phyloP scores from a whole-genome alignment of 1,140 invertebrate species.

The Dolichoris vasculosae region DNA sequence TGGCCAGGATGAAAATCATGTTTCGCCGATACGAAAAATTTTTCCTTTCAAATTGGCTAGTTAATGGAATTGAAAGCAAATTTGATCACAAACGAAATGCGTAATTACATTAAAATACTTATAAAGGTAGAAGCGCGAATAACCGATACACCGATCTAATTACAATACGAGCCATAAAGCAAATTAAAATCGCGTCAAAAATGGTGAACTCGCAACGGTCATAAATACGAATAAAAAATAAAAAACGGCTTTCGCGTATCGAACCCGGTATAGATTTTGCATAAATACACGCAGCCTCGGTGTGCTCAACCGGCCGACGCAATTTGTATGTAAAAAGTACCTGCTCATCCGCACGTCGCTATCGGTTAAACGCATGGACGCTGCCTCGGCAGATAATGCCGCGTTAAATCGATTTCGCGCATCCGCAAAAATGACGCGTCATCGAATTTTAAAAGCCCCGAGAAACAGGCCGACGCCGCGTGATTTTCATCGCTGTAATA shows the following conservation, averaged over 20 bases:
- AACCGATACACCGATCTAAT: background rate
- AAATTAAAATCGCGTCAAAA: constrained; percentile 6
- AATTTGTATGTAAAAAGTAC: constrained; percentile 34
- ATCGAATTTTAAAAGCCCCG: constrained; percentile 64
- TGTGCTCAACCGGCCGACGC: background rate
- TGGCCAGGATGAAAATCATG: too few species aligned
- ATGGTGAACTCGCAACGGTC: background rate
- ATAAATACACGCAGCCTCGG: background rate
- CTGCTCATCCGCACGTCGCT: constrained; percentile 43
- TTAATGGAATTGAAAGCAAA: background rate
- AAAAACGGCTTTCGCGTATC: background rate
- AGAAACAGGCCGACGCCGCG: constrained; percentile 53
- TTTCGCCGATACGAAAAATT: too few species aligned
- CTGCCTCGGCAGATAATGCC: constrained; percentile 43
- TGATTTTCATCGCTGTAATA: constrained; percentile 64
- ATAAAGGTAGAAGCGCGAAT: background rate
- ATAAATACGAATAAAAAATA: background rate
- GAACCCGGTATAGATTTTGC: background rate
- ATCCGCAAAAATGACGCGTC: constrained; percentile 62
- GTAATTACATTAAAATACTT: background rate
- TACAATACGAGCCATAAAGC: background rate
- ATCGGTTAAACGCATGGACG: constrained; percentile 38
- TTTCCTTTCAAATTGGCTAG: background rate
- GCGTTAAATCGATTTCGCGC: constrained; percentile 52
- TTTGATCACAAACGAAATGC: background rate